Base-by-base conservation (phyloP, 2,888 invertebrate species). In the Drosophila yooni region DNA sequence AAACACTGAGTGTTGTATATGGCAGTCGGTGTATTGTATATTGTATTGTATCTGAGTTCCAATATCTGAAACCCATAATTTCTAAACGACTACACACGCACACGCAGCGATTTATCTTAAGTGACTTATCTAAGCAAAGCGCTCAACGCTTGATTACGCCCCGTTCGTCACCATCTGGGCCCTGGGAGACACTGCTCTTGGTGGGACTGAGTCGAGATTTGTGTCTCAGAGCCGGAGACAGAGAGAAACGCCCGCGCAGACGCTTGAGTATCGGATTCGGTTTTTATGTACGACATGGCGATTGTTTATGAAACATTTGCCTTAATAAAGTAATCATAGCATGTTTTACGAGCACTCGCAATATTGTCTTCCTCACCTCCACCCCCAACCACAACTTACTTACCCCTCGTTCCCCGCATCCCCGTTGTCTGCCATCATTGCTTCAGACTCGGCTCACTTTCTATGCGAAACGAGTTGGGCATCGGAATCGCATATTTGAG, bases 251-350 rank as follows among this genome's bases (percentile, higher is more conserved):
- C 88, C 83, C 83, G 80, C 82, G 69, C 85, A 74, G 80, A 77
- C 65, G 53, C 60, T 57, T 56, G 54, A 84, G 79, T 88, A 88
- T 88, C 89, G 70, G 53, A 65, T 70, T 69, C 74, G 54, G 74
- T 60, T 82, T 80, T 87, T 87, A 87, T 87, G 81, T 84, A 81
- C 88, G 84, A 82, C 85, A 79, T 80, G 84, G 73, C 81, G 86
- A 82, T 87, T 89, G 87, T 88, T 88, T 88, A 88, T 88, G 89
- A 88, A 88, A 88, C 83, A 88, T 83, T 86, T 83, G 81, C 77
- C 73, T 89, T 89, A 89, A 88, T 88, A 88, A 88, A 88, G 88
- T 88, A 88, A 88, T 88, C 89, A 88, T 83, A 78, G 81, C 70
- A 74, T 88, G 83, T 86, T 88, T 88, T 88, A 88, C 76, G 88